Conservation (phyloP, 2,113 vertebrate genomes). For the Calyptommatus sinebrachiatus region DNA sequence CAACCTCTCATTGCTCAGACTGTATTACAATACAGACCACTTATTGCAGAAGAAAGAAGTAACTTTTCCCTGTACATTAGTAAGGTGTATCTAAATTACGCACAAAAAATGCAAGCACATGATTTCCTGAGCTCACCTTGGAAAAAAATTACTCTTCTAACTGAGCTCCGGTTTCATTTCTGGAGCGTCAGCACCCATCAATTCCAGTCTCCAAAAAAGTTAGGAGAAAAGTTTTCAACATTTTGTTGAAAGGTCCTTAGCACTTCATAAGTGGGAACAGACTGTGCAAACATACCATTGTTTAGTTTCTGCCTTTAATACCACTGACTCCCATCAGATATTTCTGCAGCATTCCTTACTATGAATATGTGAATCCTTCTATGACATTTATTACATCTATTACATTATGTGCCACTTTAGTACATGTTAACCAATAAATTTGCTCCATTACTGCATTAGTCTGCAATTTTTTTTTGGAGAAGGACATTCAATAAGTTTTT, state of each 20-base stretch:
- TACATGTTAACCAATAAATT: not conserved
- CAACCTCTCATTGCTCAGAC: not conserved
- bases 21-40: not conserved
- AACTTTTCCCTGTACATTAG: not conserved
- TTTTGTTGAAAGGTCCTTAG: conserved; percentile 59
- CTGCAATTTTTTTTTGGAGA: not conserved
- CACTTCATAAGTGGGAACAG: conserved; percentile 42
- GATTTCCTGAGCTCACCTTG: not conserved
- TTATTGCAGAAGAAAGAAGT: not conserved
- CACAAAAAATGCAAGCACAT: not conserved
- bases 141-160: not conserved
- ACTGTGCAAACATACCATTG: conserved; percentile 43
- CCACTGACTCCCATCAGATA: conserved; percentile 40
- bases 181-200: conserved; percentile 54
- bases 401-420: not conserved
- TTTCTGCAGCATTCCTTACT: not conserved
- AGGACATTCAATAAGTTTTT: not conserved
- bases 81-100: not conserved
- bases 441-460: not conserved
- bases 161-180: conserved; percentile 33
- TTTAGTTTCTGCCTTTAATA: conserved; percentile 49
- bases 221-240: conserved; percentile 18
- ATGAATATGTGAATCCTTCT: not conserved
- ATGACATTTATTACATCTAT: too few species aligned
- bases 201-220: conserved; percentile 41